Evolutionary conservation across 1,140 invertebrate species (phyloP).

Genomic region (Bicyclus anynana): DNA sequence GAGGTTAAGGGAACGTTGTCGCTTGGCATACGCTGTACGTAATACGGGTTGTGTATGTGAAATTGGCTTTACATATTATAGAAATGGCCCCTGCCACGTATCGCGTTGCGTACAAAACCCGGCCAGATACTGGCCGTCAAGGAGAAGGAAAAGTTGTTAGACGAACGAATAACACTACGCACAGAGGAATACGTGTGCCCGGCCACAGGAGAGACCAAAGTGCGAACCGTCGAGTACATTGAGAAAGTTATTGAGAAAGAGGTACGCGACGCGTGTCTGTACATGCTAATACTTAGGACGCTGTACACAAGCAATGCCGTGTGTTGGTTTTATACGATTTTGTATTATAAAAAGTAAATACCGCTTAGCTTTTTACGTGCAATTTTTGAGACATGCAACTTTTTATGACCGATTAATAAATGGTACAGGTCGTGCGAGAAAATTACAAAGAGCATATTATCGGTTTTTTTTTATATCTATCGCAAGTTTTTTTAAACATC

Average conservation of each 20-base stretch:
- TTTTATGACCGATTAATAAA: neutral
- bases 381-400: slow-evolving; percentile 17
- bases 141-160: slow-evolving; percentile 92
- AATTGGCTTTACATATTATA: slow-evolving; percentile 74
- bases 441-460: neutral
- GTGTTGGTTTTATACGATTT: slow-evolving; percentile 65
- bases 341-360: slow-evolving; percentile 49
- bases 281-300: slow-evolving; percentile 41
- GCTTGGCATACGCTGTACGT: slow-evolving; percentile 52
- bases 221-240: slow-evolving; percentile 94
- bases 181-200: slow-evolving; percentile 94
- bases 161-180: slow-evolving; percentile 90
- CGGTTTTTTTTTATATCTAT: too few relatives aligned
- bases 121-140: slow-evolving; percentile 88
- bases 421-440: neutral
- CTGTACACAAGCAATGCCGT: slow-evolving; percentile 67
- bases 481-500: too few relatives aligned
- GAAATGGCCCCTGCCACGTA: slow-evolving; percentile 82
- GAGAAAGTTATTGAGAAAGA: slow-evolving; percentile 97
- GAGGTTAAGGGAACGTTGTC: slow-evolving; percentile 40
- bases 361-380: slow-evolving; percentile 70
- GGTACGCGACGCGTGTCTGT: slow-evolving; percentile 79
- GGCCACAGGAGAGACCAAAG: slow-evolving; percentile 87
- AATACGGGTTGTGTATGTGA: slow-evolving; percentile 61
- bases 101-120: slow-evolving; percentile 88